Base-by-base conservation (phyloP, 2,113 vertebrate species). In the Recurvirostra avosetta region DNA sequence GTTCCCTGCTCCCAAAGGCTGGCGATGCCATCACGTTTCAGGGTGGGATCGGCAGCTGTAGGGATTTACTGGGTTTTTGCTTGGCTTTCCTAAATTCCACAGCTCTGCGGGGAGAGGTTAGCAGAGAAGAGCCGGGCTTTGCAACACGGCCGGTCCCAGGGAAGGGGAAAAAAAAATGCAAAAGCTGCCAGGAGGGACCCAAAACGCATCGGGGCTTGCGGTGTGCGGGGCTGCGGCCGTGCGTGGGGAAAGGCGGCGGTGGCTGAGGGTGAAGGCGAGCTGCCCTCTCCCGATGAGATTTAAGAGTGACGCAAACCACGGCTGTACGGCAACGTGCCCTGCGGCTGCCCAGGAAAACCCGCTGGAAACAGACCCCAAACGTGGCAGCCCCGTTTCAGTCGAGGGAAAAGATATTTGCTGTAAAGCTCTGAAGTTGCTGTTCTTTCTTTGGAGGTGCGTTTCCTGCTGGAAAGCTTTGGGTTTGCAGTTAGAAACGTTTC, bases 211-310 rank as follows among this genome's bases (percentile, higher is more conserved):
- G 1, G n/a, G 21, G 38, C 11, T 67, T 1, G 30, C 26, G 2
- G 47, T 32, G 13, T 2, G 6, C 0, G 36, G 26, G 47, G 45
- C 21, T 11, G 55, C 59, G 53, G 76, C 75, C 3, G 3, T 2
- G 22, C 4, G 0, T 2, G 16, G 45, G 20, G 21, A 22, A 12
- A 11, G 2, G 12, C 2, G 0, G 13, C 0, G 5, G 12, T 0
- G 2, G 50, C 45, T 59, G 7, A 8, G 8, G 2, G 22, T 5
- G 59, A 12, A 21, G 53, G 15, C 6, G n/a, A 50, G 85, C 94
- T 92, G 94, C 85, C 85, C 81, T 92, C 88, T 97, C 90, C 87
- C 8, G 85, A 72, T 67, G 29, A 49, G 22, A 58, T 11, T 4
- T 8, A 1, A 8, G 10, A 71, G 63, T 30, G 11, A 43, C 15